Evolutionary conservation across 2,888 invertebrate species (phyloP).

Genomic region (Allolobophora icterica): DNA sequence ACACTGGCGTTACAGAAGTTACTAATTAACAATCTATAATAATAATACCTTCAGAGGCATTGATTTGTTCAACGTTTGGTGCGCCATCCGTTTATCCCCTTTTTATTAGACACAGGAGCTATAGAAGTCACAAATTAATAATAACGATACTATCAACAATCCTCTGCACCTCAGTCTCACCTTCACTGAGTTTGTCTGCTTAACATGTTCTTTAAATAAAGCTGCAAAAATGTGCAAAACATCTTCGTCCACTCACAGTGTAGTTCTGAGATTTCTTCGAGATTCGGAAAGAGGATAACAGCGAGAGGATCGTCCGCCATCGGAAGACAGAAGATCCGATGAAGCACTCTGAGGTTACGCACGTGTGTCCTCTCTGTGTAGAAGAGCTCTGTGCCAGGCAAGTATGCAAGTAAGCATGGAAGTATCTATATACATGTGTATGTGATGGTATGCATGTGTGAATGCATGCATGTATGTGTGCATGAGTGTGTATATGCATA

Average conservation of each 20-base stretch:
- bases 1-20: no score
- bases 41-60: no score
- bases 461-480: no score
- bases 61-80: no score
- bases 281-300: slow-evolving; percentile 81
- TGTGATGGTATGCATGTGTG: no score
- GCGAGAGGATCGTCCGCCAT: slow-evolving; percentile 74
- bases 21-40: no score
- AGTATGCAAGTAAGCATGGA: background rate
- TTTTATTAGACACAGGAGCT: no score
- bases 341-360: slow-evolving; percentile 84
- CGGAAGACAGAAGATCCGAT: slow-evolving; percentile 82
- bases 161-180: background rate
- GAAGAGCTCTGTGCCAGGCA: slow-evolving; percentile 68
- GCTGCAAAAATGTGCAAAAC: background rate
- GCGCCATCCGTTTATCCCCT: no score
- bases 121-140: no score
- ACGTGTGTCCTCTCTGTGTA: slow-evolving; percentile 89
- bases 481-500: no score
- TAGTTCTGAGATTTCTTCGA: slow-evolving; percentile 79
- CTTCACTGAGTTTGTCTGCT: background rate
- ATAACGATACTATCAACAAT: no score
- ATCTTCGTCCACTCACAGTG: slow-evolving; percentile 70
- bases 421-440: no score
- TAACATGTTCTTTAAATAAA: background rate